Base-by-base conservation (phyloP, 2,888 invertebrate species). In the Geophilus truncorum region DNA sequence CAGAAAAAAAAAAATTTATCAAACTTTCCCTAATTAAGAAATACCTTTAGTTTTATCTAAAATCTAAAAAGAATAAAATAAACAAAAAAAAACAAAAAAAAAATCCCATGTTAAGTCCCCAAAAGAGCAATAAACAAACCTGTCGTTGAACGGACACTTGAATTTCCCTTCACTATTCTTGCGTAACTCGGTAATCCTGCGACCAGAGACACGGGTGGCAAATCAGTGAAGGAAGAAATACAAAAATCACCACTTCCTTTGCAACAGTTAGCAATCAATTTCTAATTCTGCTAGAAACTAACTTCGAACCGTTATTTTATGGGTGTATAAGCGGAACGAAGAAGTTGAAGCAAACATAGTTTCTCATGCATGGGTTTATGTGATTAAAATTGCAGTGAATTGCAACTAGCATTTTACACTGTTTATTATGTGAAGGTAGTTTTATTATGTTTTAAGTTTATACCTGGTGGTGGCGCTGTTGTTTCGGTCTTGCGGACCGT, bases 141-240 rank as follows among this genome's bases (percentile, higher is more conserved):
- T 93, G 94, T 92, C 92, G 94, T 92, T 90, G 90, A 89, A 90
- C 91, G 91, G 89, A 91, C 91, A 89, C 92, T 92, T 86, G 92
- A 92, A 23, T 28, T n/a, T 88, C 94, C 94, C 89, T 93, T 93
- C 89, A 95, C 91, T 89, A 94, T 93, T 90, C 93, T 93, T 89
- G 95, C 94, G 92, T 95, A 95, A 90, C 93, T 92, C 76, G 84
- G 84, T 78, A 84, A 76, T 78, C 82, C 82, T 82, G 82, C 45
- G 80, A 81, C 80, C 82, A 81, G 80, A 80, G 70, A 80, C 78
- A 78, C 25, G 21, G 76, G 78, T 21, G 76, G 32, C 76, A 76
- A 76, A 32, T 76, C 25, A 32, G 25, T 78, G 36, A 34, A 76
- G 34, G 34, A 76, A 32, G 76, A 28, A 76, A 76, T 28, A 28